A percentile compares a stretch with the other conserved stretches of the same genome.
These are phyloP conservation scores for Alectura lathami DNA, from an alignment of 2,113 vertebrate genomes.

Conservation along the genomic window DNA sequence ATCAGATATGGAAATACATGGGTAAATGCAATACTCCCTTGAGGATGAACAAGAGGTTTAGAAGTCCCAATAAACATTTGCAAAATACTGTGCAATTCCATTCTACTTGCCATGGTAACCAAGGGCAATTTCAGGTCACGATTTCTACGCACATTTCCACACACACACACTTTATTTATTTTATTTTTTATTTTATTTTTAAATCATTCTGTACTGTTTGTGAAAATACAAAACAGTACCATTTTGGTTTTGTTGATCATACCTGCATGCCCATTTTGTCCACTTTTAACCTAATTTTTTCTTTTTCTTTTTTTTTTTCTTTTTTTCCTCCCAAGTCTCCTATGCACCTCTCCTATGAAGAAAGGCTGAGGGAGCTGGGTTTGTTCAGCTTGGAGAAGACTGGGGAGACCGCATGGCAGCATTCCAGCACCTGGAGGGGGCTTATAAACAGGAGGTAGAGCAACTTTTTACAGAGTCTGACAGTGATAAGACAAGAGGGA, in stretches of 20 bases:
- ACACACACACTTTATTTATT: neutral
- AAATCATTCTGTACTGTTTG: neutral
- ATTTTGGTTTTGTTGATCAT: neutral
- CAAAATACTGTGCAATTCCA: neutral
- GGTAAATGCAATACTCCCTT: neutral
- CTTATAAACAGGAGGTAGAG: too few species aligned
- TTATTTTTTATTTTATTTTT: neutral
- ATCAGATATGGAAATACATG: slow-evolving; percentile 21
- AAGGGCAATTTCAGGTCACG: neutral
- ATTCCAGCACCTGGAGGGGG: too few species aligned
- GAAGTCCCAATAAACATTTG: neutral
- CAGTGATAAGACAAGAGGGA: too few species aligned
- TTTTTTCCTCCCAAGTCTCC: neutral
- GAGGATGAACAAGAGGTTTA: neutral
- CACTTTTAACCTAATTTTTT: neutral
- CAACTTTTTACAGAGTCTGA: too few species aligned
- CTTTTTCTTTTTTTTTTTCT: neutral
- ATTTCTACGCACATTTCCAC: neutral
- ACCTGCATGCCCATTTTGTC: neutral
- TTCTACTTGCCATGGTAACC: neutral
- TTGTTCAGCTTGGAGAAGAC: too few species aligned
- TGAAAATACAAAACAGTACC: neutral
- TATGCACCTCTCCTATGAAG: too few species aligned
- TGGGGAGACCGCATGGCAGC: too few species aligned
- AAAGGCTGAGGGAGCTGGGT: too few species aligned